phyloP scores from a whole-genome alignment of 2,888 invertebrate genomes.

The Physocephala rufipes region DNA sequence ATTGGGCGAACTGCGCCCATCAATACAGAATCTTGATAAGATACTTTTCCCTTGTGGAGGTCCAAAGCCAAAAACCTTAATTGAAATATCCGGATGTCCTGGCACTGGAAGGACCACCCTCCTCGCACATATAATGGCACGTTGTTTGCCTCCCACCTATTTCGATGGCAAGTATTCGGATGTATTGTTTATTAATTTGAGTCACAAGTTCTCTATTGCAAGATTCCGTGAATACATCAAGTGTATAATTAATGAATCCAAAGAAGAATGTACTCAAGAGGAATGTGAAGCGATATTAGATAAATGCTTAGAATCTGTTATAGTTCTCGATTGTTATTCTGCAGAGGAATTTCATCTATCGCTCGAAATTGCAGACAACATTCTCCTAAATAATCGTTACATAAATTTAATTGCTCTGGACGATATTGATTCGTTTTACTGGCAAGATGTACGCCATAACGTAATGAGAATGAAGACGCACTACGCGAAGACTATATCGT shows the following conservation, averaged over 20 bases:
- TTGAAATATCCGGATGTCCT: conserved; percentile 67
- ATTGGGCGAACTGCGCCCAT: conserved; percentile 40
- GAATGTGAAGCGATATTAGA: conserved; percentile 42
- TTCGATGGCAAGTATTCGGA: conserved; percentile 65
- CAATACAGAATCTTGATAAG: conserved; percentile 40
- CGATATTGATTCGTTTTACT: conserved; percentile 68
- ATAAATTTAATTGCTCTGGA: conserved; percentile 67
- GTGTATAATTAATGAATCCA: conserved; percentile 48
- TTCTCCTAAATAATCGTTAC: conserved; percentile 62
- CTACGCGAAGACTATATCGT: conserved; percentile 46
- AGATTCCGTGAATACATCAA: conserved; percentile 62
- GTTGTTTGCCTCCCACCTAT: conserved; percentile 64
- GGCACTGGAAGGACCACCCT: conserved; percentile 67
- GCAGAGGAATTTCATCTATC: conserved; percentile 51
- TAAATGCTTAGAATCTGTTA: conserved; percentile 47
- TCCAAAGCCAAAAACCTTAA: conserved; percentile 61
- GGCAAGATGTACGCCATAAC: conserved; percentile 53
- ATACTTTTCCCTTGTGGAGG: conserved; percentile 52
- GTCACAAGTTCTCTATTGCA: conserved; percentile 65
- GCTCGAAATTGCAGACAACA: conserved; percentile 56
- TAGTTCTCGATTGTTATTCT: conserved; percentile 48
- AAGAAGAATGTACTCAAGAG: conserved; percentile 36
- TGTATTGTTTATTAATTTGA: conserved; percentile 67
- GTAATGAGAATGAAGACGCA: conserved; percentile 50
- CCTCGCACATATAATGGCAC: conserved; percentile 66